Base-by-base conservation (phyloP, 2,888 invertebrate species). In the Meta bourneti region DNA sequence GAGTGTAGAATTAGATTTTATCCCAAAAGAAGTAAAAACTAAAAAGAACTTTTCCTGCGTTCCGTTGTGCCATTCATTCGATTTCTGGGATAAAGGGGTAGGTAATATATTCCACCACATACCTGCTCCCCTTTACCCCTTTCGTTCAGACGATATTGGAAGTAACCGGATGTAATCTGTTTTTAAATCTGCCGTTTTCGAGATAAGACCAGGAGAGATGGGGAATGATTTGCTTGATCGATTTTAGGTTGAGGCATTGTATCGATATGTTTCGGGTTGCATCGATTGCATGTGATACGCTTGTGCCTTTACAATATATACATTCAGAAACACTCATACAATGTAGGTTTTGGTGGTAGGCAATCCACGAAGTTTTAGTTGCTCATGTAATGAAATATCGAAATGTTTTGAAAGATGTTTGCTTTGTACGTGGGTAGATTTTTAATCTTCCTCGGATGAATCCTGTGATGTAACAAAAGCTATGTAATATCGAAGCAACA, bases 1-100 rank as follows among this genome's bases (percentile, higher is more conserved):
- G 72, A 71, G 49, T 82, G 71, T 82, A 75, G 74, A 84, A 84
- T 84, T 84, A 74, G 74, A 84, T 84, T 75, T 84, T 54, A 69
- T 54, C 61, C 48, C 20, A 19, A 72, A n/a, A n/a, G n/a, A n/a
- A 49, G n/a, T 20, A 72, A 19, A 54, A 34, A n/a, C 11, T 34
- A n/a, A 52, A 8, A 34, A 6, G 52, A n/a, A 34, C 34, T 1
- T 61, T 61, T 61, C 8, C 16, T 61, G 11, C 7, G 84, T 61
- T 61, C 61, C 54, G 34, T 75, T 74, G 54, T 72, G 48, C 61
- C 84, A 84, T 48, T 84, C 61, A 75, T 72, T n/a, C 48, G 84
- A 75, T 75, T 84, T 84, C 54, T 74, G 54, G 54, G 13, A 6
- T 11, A 20, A 54, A 75, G 61, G 9, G 61, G 16, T 16, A 5